Base-by-base conservation (phyloP, 2,888 invertebrate genomes). In the Corythucha ciliata region DNA sequence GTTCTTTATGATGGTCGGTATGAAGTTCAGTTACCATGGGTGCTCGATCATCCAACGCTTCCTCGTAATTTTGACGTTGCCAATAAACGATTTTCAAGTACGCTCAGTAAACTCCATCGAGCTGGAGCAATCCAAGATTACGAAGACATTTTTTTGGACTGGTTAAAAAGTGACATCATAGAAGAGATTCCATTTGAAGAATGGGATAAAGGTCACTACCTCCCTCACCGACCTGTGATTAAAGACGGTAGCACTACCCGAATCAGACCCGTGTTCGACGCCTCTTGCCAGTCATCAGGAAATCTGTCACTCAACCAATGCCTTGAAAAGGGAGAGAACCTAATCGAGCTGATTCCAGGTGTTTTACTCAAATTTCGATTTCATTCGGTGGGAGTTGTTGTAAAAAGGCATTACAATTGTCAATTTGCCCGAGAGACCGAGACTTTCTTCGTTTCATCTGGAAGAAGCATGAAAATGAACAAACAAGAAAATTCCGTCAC, bases 11-110 rank as follows among this genome's bases (percentile, higher is more conserved):
- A 63, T 12, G 61, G 63, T 4, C 56, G 65, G 2, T 68, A 65
- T 54, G 63, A 63, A 47, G 63, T 66, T 2, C 34, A 50, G 20
- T 53, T 66, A 10, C 65, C 66, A 7, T 65, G 64, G 64, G 57
- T 61, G 16, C 61, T 63, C 14, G 61, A 59, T 40, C 64, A 65
- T 52, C 62, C 63, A 1, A 61, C 60, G 4, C 40, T 67, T 1
- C 48, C 60, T 16, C 42, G 41, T 34, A 64, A 65, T 54, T 61
- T 56, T 26, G 40, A 57, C 10, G 20, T 61, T n/a, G 60, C 63
- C 1, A 45, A 50, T 29, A 63, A 56, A 27, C 56, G 64, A 40
- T 51, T 66, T n/a, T 37, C 60, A 18, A 51, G 45, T 10, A 60
- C 57, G 1, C 37, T 59, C 2, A 56, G 56, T 8, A 63, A 56